These are phyloP conservation scores for Silurus glanis DNA, from an alignment of 2,113 vertebrate species.

Conservation along the genomic window DNA sequence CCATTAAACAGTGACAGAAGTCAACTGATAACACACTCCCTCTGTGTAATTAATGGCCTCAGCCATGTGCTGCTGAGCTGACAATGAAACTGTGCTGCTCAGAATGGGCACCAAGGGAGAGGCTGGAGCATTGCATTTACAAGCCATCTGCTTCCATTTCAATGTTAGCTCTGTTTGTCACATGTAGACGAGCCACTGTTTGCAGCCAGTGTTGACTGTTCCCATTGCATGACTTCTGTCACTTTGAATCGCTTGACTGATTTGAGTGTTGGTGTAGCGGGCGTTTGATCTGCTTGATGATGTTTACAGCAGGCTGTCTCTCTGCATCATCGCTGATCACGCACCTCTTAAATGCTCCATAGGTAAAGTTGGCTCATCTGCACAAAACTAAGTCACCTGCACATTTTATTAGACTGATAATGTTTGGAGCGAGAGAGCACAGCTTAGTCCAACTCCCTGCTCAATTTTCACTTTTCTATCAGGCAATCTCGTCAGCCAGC, in stretches of 20 bases:
- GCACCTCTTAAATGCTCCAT: constrained; percentile 10
- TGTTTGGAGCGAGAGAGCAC: constrained; percentile 38
- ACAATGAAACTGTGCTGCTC: constrained; percentile 42
- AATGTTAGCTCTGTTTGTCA: constrained; percentile 31
- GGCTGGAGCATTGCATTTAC: constrained; percentile 31
- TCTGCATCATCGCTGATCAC: constrained; percentile 1
- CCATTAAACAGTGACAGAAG: constrained; percentile 46
- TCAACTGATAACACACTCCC: constrained; percentile 46
- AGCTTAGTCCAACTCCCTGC: constrained; percentile 46
- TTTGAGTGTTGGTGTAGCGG: not conserved
- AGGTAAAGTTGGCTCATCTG: constrained; percentile 21
- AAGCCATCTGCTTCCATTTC: constrained; percentile 47
- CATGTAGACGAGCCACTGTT: constrained; percentile 14
- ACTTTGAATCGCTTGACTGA: constrained; percentile 5
- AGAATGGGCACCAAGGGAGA: constrained; percentile 39
- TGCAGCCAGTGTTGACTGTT: constrained; percentile 28
- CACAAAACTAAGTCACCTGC: constrained; percentile 26
- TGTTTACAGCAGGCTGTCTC: not conserved
- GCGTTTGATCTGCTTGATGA: not conserved
- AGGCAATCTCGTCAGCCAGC: constrained; percentile 47
- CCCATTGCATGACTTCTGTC: constrained; percentile 24
- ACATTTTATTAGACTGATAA: constrained; percentile 47
- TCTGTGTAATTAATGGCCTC: constrained; percentile 50
- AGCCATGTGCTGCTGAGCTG: constrained; percentile 42
- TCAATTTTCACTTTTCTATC: constrained; percentile 53